Conservation (phyloP, 2,797 vertebrate genomes). For the Denticeps clupeoides region DNA sequence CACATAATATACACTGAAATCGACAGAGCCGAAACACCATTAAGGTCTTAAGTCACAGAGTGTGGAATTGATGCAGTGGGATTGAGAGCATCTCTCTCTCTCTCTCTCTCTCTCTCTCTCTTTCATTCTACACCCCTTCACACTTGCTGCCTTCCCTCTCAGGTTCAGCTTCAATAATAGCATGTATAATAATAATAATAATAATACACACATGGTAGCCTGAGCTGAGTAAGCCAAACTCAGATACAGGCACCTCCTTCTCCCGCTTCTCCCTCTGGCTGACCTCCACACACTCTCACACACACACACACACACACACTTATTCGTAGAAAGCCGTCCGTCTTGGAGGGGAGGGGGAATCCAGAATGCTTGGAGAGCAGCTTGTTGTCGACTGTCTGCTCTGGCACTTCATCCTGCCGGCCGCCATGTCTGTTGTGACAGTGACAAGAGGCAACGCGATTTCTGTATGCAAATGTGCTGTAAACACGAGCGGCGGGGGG, state of each 20-base stretch:
- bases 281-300: too few species aligned
- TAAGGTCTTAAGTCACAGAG: slow-evolving; percentile 10
- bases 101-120: neutral
- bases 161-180: too few species aligned
- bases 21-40: slow-evolving; percentile 11
- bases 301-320: neutral
- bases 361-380: neutral
- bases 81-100: neutral
- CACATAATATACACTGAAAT: neutral
- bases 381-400: neutral
- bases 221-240: too few species aligned
- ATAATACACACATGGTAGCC: too few species aligned
- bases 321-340: neutral
- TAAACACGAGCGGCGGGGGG: slow-evolving; percentile 28
- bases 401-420: slow-evolving; percentile 15
- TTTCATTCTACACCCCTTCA: neutral
- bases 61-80: slow-evolving; percentile 2
- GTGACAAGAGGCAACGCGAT: slow-evolving; percentile 19
- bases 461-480: slow-evolving; percentile 32
- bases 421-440: slow-evolving; percentile 23
- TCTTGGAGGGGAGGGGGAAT: too few species aligned
- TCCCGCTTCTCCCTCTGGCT: too few species aligned
- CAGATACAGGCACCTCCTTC: too few species aligned
- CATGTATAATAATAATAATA: too few species aligned
- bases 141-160: neutral